phyloP scores from a whole-genome alignment of 2,797 vertebrate species.

The Ctenochaetus hawaiiensis region DNA sequence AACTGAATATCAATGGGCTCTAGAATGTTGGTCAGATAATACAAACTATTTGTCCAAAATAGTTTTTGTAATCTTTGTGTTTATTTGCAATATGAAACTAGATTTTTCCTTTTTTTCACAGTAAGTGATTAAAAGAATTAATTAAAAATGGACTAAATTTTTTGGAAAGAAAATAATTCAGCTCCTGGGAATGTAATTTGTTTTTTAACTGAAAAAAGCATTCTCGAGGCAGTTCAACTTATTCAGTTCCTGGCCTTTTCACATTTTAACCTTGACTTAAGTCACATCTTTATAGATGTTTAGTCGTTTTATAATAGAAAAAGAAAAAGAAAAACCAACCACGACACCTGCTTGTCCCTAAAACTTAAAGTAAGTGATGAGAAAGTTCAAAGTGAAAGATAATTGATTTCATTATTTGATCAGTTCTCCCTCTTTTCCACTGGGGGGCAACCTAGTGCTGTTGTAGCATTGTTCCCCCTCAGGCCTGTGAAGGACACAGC shows the following conservation, averaged over 20 bases:
- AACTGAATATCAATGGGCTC: not conserved
- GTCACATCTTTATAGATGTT: not conserved
- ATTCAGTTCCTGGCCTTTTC: not conserved
- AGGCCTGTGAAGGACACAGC: conserved; percentile 71
- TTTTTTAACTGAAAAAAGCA: not conserved
- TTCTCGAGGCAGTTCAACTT: conserved; percentile 2
- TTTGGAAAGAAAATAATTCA: not conserved
- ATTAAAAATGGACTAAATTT: not conserved
- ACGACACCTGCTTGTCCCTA: not conserved
- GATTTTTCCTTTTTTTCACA: too few relatives aligned
- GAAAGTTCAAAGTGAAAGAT: conserved; percentile 11
- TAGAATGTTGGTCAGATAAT: not conserved
- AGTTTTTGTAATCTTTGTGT: too few relatives aligned
- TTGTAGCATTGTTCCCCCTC: conserved; percentile 8
- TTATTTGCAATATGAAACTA: too few relatives aligned
- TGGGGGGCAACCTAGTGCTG: conserved; percentile 61
- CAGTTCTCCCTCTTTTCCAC: conserved; percentile 41
- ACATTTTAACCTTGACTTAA: conserved; percentile 15
- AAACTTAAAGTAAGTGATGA: conserved; percentile 23
- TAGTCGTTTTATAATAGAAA: conserved; percentile 18
- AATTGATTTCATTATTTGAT: not conserved
- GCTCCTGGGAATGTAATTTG: not conserved
- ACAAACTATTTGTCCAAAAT: not conserved
- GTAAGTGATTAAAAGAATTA: not conserved
- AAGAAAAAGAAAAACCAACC: conserved; percentile 11